Conservation (phyloP, 2,113 vertebrate species). For the Ictidomys tridecemlineatus region DNA sequence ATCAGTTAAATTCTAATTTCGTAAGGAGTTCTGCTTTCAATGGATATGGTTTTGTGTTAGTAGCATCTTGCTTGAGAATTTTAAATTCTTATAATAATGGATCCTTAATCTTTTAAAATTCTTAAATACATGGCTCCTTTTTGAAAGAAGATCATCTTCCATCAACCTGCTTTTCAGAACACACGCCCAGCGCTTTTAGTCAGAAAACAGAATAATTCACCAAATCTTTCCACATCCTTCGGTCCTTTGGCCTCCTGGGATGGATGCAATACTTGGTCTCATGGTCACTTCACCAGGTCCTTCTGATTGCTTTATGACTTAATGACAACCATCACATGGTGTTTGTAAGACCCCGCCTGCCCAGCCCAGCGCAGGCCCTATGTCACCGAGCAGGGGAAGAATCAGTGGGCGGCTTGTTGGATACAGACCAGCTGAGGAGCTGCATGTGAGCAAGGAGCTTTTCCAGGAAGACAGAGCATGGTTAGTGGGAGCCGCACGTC, state of each 20-base stretch:
- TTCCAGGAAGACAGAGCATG: conserved; percentile 30
- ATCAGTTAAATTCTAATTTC: conserved; percentile 21
- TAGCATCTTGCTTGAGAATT: neutral
- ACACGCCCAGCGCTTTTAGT: neutral
- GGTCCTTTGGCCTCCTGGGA: neutral
- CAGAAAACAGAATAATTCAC: conserved; percentile 46
- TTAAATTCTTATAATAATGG: neutral
- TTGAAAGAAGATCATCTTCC: neutral
- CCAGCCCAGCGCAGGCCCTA: neutral
- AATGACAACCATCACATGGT: neutral
- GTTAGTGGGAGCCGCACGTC: neutral
- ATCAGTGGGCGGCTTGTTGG: neutral
- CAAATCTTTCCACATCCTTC: neutral
- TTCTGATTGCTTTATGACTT: conserved; percentile 49
- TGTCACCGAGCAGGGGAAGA: neutral
- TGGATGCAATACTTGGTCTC: neutral
- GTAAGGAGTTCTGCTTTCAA: neutral
- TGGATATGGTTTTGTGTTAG: neutral
- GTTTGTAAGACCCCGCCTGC: neutral
- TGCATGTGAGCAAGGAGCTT: neutral
- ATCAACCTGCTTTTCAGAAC: conserved; percentile 45
- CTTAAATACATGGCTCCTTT: neutral
- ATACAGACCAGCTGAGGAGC: neutral
- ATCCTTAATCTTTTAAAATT: neutral
- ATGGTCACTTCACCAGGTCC: neutral